These are phyloP conservation scores for Dastarcus helophoroides DNA, from an alignment of 2,888 invertebrate genomes.

Conservation along the genomic window DNA sequence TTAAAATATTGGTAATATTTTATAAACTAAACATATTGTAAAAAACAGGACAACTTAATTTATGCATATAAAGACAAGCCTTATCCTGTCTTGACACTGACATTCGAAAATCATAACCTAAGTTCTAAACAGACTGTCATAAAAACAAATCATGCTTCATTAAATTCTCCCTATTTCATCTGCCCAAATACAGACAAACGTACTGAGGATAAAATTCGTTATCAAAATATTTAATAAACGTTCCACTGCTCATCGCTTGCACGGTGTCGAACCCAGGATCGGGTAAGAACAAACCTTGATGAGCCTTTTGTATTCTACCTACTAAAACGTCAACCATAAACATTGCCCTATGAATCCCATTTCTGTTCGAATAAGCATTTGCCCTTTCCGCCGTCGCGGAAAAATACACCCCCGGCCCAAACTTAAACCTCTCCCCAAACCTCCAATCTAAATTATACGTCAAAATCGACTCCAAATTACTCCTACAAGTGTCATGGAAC, in stretches of 20 bases:
- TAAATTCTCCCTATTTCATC: too few species aligned
- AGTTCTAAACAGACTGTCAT: too few species aligned
- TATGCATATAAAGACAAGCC: too few species aligned
- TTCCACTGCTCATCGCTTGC: conserved; percentile 19
- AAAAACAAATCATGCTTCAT: too few species aligned
- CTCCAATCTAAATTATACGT: conserved; percentile 27
- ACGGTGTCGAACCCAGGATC: conserved; percentile 25
- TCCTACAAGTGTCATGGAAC: conserved; percentile 23
- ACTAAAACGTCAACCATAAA: conserved; percentile 27
- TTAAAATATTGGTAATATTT: too few species aligned
- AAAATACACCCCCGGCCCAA: conserved; percentile 28
- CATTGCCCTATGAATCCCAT: conserved; percentile 21
- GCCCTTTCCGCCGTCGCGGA: conserved; percentile 22
- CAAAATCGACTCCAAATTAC: conserved; percentile 23
- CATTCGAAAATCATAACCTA: too few species aligned
- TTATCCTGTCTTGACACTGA: too few species aligned
- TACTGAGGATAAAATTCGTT: conserved; percentile 31
- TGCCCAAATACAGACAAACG: too few species aligned
- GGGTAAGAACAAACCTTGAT: conserved; percentile 19
- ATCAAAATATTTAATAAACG: conserved; percentile 32
- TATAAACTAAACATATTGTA: too few species aligned
- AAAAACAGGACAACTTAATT: too few species aligned
- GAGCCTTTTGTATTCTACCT: conserved; percentile 15
- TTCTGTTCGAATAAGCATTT: conserved; percentile 19
- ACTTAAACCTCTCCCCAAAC: conserved; percentile 20